Evolutionary conservation across 2,113 vertebrate genomes (phyloP), one percentile per base, ranked within the genome.

Genomic region (Pseudorasbora parva): DNA sequence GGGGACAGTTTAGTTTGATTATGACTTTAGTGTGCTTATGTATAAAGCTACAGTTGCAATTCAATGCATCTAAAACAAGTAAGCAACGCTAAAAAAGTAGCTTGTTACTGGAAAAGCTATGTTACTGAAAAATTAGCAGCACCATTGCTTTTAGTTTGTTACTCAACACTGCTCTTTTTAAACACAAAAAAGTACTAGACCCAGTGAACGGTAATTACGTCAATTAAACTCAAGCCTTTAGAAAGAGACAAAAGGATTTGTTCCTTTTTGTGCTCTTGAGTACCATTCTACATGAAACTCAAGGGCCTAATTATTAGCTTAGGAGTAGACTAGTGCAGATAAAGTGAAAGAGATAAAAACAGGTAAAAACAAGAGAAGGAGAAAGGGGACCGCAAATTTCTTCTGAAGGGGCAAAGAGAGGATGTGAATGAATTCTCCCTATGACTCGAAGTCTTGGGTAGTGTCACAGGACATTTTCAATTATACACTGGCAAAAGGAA

Each of bases 391-490:
- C 86, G 82, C 83, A 27, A n/a, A 9, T 41, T 45, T 87, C 12
- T 83, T 82, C 79, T 54, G 71, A 83, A 83, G 84, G 82, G 79
- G 56, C 33, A 6, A 69, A 49, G 49, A 76, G 57, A 88, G 68
- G 75, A 71, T 43, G 47, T 59, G n/a, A 56, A 57, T 62, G 14
- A 60, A 62, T 21, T 9, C 25, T 51, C 45, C 27, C 15, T 47
- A 25, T 54, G 21, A 30, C 27, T 25, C 1, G 0, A 76, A 76
- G 51, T 77, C 12, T 45, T 78, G 14, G 37, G 8, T 62, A 17
- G 72, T 62, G 41, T 4, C 41, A 14, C 15, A 87, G 73, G 90
- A 83, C 71, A 79, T 78, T 91, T 90, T 89, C 85, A 78, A 84
- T 75, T 54, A 87, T 30, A 19, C 15, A 54, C 56, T 83, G 37